A percentile compares a stretch with the other conserved stretches of the same genome.
These are phyloP conservation scores for Aspidiotus destructor DNA, from an alignment of 2,888 invertebrate genomes.

Conservation along the genomic window DNA sequence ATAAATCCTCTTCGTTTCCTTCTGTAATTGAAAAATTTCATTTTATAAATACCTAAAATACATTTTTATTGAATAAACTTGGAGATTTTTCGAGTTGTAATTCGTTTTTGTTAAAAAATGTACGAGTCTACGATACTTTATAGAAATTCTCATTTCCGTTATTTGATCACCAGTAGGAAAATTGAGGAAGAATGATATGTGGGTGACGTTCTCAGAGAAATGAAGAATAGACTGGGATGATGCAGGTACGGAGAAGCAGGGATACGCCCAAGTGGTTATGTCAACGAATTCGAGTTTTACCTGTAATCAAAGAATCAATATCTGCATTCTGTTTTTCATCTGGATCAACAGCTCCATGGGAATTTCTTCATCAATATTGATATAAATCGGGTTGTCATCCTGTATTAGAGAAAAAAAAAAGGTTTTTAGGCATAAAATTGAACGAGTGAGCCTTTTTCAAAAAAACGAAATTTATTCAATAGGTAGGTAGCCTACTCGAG, in stretches of 20 bases:
- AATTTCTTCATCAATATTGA: conserved; percentile 58
- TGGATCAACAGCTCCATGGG: conserved; percentile 61
- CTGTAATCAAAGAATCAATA: conserved; percentile 62
- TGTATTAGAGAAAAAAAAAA: conserved; percentile 38
- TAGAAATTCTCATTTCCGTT: conserved; percentile 11
- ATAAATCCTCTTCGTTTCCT: conserved; percentile 59
- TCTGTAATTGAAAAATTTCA: conserved; percentile 42
- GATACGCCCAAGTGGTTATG: too few relatives aligned
- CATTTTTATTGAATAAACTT: too few relatives aligned
- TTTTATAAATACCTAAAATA: too few relatives aligned
- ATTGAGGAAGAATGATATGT: too few relatives aligned
- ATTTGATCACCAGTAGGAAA: neutral
- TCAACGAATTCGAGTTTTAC: conserved; percentile 42
- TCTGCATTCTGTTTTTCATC: conserved; percentile 63
- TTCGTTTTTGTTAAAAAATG: too few relatives aligned
- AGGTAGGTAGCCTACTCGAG: too few relatives aligned
- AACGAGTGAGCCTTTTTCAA: neutral
- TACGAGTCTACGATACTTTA: too few relatives aligned
- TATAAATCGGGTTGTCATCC: conserved; percentile 56
- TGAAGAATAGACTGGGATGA: too few relatives aligned
- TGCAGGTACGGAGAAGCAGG: too few relatives aligned
- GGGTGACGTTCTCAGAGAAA: too few relatives aligned
- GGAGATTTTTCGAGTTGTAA: too few relatives aligned
- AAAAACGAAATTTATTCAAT: neutral
- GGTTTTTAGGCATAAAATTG: too few relatives aligned